phyloP scores from a whole-genome alignment of 1,140 invertebrate species.

The Lepidurus packardi region DNA sequence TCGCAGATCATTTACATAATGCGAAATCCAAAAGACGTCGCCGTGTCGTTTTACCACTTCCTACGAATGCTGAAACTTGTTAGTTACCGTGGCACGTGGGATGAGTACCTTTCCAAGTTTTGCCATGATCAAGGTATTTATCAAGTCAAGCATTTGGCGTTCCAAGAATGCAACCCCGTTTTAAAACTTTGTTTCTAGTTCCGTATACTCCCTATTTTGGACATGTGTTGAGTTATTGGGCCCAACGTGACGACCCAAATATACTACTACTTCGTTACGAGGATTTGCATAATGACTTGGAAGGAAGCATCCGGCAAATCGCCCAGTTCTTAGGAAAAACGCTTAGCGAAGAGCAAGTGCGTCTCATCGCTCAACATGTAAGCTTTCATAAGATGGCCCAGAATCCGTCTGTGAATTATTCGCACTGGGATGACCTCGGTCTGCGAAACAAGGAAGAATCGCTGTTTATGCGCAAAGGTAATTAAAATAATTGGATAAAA shows the following conservation, averaged over 20 bases:
- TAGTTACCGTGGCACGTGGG: constrained; percentile 44
- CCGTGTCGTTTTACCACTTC: constrained; percentile 51
- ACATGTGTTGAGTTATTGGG: constrained; percentile 50
- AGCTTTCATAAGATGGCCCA: constrained; percentile 49
- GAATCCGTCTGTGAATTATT: constrained; percentile 49
- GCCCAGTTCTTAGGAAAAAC: constrained; percentile 47
- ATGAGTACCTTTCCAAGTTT: constrained; percentile 47
- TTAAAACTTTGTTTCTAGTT: constrained; percentile 25
- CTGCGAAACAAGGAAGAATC: constrained; percentile 44
- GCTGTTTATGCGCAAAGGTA: constrained; percentile 49
- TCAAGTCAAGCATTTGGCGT: neutral
- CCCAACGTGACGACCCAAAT: constrained; percentile 43
- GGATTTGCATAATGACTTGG: constrained; percentile 48
- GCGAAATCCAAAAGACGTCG: constrained; percentile 50
- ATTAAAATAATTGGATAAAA: neutral
- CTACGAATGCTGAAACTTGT: constrained; percentile 43
- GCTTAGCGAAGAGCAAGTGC: constrained; percentile 41
- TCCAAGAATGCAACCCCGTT: neutral
- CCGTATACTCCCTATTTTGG: constrained; percentile 47
- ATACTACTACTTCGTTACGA: constrained; percentile 52
- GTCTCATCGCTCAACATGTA: constrained; percentile 44
- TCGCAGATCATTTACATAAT: constrained; percentile 50
- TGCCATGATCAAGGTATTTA: constrained; percentile 46
- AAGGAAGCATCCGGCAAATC: constrained; percentile 45
- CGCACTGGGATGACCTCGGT: constrained; percentile 48